Conservation (phyloP, 2,797 vertebrate genomes). For the Sebastes iracundus region DNA sequence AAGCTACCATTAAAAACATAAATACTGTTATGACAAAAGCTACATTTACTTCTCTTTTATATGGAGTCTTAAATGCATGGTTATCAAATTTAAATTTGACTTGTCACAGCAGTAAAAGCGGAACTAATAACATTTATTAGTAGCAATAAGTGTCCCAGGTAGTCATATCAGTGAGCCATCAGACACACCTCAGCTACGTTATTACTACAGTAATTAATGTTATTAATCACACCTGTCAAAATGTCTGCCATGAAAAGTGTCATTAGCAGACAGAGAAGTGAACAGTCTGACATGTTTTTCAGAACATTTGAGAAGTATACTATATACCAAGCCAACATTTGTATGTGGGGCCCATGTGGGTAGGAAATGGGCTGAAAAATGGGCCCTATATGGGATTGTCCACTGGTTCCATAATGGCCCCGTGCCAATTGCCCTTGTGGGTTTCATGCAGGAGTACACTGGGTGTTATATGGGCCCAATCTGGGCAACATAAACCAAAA, state of each 20-base stretch:
- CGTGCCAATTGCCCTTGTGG: too few relatives aligned
- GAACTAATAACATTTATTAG: not conserved
- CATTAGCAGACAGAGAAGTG: not conserved
- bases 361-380: too few relatives aligned
- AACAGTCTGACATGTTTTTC: not conserved
- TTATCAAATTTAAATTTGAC: not conserved
- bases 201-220: not conserved
- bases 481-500: too few relatives aligned
- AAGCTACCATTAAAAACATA: not conserved
- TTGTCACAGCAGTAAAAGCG: not conserved
- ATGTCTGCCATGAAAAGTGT: not conserved
- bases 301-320: too few relatives aligned
- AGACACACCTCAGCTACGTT: not conserved
- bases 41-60: not conserved
- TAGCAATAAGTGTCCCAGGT: not conserved
- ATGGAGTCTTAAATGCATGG: not conserved
- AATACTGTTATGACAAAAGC: not conserved
- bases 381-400: too few relatives aligned
- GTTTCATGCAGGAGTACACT: too few relatives aligned
- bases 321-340: too few relatives aligned
- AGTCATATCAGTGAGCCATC: not conserved
- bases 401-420: too few relatives aligned
- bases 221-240: constrained; percentile 1
- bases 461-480: too few relatives aligned
- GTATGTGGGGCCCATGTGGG: too few relatives aligned